Percentiles rank a stretch among this genome's conserved stretches.
Conservation (phyloP, 1,140 invertebrate genomes). For the Gonioctena quinquepunctata region DNA sequence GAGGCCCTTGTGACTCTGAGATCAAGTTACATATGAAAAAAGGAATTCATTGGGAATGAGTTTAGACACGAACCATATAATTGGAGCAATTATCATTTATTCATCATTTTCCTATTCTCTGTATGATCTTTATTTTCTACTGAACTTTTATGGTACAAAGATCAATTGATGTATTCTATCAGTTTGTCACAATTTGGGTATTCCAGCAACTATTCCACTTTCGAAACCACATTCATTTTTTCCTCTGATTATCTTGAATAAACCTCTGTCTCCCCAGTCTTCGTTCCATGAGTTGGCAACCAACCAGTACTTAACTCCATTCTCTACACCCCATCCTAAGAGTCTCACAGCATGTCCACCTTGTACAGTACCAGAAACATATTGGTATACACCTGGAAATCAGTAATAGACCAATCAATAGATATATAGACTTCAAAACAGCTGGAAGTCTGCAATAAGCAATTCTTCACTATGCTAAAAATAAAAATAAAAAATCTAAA, state of each 20-base stretch:
- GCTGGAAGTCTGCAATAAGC: no score
- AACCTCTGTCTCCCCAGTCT: conserved; percentile 84
- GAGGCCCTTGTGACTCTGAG: no score
- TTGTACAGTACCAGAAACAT: conserved; percentile 69
- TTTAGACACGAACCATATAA: no score
- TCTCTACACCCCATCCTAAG: conserved; percentile 84
- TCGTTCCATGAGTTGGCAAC: conserved; percentile 91
- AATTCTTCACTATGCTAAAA: no score
- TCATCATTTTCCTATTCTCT: not conserved
- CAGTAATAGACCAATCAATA: no score
- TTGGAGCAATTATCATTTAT: not conserved
- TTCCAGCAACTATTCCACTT: conserved; percentile 70
- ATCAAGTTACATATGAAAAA: no score
- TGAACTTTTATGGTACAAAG: no score
- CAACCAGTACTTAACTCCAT: conserved; percentile 82
- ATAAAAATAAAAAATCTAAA: no score
- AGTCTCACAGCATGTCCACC: conserved; percentile 91
- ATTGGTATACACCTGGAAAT: conserved; percentile 76
- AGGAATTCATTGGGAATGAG: no score
- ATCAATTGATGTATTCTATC: no score
- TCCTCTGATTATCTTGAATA: conserved; percentile 86
- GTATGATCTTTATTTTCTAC: no score
- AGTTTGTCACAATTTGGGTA: not conserved
- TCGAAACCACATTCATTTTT: conserved; percentile 87
- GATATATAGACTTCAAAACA: no score